Conservation (phyloP, 1,140 invertebrate species). For the Chrysoperla carnea region DNA sequence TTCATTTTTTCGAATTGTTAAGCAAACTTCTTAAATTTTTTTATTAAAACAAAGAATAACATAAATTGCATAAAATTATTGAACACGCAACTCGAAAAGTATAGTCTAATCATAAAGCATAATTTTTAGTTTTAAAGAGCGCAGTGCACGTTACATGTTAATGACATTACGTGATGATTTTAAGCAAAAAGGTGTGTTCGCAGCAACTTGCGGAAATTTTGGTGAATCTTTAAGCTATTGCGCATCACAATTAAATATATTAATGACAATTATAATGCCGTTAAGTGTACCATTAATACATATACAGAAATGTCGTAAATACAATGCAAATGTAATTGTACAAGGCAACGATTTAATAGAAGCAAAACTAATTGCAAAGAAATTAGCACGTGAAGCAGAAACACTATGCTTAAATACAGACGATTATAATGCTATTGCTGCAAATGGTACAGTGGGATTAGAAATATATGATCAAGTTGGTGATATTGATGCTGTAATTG, state of each 20-base stretch:
- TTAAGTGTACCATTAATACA: constrained; percentile 53
- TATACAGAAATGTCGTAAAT: constrained; percentile 43
- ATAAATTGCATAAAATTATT: too few relatives aligned
- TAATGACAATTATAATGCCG: constrained; percentile 67
- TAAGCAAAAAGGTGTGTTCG: constrained; percentile 48
- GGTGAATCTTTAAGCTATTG: constrained; percentile 56
- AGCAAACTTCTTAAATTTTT: too few relatives aligned
- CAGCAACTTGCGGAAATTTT: constrained; percentile 63
- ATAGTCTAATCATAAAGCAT: too few relatives aligned
- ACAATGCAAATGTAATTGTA: constrained; percentile 53
- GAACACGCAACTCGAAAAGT: too few relatives aligned
- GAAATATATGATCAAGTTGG: constrained; percentile 49
- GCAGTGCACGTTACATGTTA: constrained; percentile 55
- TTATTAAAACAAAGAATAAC: too few relatives aligned
- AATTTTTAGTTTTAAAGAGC: constrained; percentile 45
- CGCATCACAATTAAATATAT: constrained; percentile 43
- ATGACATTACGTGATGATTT: constrained; percentile 39
- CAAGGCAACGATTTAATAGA: constrained; percentile 45
- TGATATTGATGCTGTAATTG: constrained; percentile 29
- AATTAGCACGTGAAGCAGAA: constrained; percentile 29
- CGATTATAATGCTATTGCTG: constrained; percentile 48
- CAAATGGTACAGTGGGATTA: constrained; percentile 52
- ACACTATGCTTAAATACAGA: constrained; percentile 19
- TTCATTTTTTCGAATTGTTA: too few relatives aligned
- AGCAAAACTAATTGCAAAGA: constrained; percentile 36